These are phyloP conservation scores for Meloidogyne exigua DNA, from an alignment of 1,140 invertebrate genomes.

Conservation along the genomic window DNA sequence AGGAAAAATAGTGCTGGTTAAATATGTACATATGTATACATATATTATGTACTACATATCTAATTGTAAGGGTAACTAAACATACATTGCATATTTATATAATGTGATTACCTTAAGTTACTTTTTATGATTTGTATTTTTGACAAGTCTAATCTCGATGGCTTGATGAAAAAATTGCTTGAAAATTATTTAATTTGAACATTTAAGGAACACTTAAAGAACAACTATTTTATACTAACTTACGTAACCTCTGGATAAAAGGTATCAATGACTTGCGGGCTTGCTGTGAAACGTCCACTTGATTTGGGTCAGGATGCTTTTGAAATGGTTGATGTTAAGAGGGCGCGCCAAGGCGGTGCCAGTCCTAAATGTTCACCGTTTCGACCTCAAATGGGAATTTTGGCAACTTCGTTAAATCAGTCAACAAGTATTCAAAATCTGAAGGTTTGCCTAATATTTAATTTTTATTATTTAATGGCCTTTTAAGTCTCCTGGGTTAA, in stretches of 20 bases:
- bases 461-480: neutral
- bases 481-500: neutral
- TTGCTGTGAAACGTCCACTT: conserved; percentile 56
- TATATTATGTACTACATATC: too few relatives aligned
- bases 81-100: too few relatives aligned
- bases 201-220: neutral
- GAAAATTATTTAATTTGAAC: neutral
- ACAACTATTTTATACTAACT: neutral
- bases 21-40: too few relatives aligned
- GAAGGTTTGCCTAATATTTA: conserved; percentile 23
- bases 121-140: too few relatives aligned
- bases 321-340: conserved; percentile 51
- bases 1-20: neutral
- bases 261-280: conserved; percentile 56
- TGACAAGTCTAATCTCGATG: too few relatives aligned
- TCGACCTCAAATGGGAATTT: conserved; percentile 56
- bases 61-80: too few relatives aligned
- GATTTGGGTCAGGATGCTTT: conserved; percentile 48
- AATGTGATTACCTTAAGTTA: too few relatives aligned
- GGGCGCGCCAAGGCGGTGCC: conserved; percentile 37
- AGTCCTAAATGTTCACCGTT: conserved; percentile 58
- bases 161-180: too few relatives aligned
- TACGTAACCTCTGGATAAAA: neutral
- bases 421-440: conserved; percentile 1
- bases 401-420: conserved; percentile 51